Conservation (phyloP, 2,888 invertebrate genomes). For the Drosophila stalkeri region DNA sequence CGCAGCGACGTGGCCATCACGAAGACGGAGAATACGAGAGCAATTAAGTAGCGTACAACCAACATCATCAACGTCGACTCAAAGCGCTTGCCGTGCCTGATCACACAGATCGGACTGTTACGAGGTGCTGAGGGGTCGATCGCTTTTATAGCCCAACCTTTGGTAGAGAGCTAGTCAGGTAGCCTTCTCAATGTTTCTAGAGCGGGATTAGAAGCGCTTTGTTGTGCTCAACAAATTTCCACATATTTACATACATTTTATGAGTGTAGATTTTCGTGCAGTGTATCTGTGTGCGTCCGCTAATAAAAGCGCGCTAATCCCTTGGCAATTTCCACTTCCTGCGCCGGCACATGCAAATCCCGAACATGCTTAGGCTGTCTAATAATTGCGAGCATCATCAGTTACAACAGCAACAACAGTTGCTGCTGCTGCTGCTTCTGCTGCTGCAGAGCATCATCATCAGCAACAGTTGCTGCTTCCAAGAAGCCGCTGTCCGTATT, state of each 20-base stretch:
- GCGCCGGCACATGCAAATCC: constrained; percentile 35
- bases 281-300: constrained; percentile 17
- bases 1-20: constrained; percentile 70
- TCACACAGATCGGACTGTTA: constrained; percentile 45
- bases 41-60: constrained; percentile 68
- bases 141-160: constrained; percentile 45
- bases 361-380: constrained; percentile 44
- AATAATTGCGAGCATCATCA: constrained; percentile 64
- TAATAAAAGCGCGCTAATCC: constrained; percentile 67
- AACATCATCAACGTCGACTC: constrained; percentile 44
- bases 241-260: constrained; percentile 6
- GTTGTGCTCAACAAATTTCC: not conserved
- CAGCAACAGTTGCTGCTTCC: constrained; percentile 46
- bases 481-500: constrained; percentile 48
- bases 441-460: constrained; percentile 10
- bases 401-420: constrained; percentile 27
- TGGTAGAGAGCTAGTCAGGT: not conserved
- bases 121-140: not conserved
- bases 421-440: not conserved
- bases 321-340: constrained; percentile 72
- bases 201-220: constrained; percentile 1
- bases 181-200: constrained; percentile 7
- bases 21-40: constrained; percentile 71
- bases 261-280: constrained; percentile 16
- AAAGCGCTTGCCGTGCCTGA: constrained; percentile 9